Evolutionary conservation across 2,113 vertebrate species (phyloP).

Genomic region (Tonatia bakeri): DNA sequence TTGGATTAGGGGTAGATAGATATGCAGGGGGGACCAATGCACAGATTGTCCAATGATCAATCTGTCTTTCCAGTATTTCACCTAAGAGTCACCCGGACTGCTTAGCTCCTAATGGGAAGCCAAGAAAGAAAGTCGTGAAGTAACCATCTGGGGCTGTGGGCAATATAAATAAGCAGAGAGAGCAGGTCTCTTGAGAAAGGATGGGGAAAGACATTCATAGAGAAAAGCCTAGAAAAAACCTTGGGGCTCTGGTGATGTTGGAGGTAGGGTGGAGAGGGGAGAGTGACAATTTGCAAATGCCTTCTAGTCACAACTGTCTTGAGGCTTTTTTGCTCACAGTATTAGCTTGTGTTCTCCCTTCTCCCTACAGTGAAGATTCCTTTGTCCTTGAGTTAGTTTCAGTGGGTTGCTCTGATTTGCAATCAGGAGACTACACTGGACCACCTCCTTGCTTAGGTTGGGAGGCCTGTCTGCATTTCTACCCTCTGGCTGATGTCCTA

Average conservation of each 20-base stretch:
- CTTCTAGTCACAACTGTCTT: background rate
- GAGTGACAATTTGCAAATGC: rapidly evolving
- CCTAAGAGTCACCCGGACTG: background rate
- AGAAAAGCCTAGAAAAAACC: background rate
- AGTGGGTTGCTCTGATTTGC: background rate
- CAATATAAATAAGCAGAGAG: background rate
- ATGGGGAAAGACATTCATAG: background rate
- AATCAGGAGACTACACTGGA: background rate
- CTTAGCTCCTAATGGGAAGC: background rate
- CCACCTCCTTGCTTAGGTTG: background rate
- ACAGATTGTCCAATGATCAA: background rate
- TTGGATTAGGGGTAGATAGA: background rate
- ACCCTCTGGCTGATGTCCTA: background rate
- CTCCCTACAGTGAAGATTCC: background rate
- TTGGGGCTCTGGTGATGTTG: background rate
- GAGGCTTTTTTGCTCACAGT: background rate
- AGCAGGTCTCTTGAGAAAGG: background rate
- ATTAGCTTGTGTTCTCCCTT: background rate
- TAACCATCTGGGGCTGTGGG: too few relatives aligned
- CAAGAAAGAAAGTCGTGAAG: background rate
- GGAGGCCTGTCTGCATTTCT: background rate
- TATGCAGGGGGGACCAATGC: too few relatives aligned
- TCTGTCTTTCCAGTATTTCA: background rate
- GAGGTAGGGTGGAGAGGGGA: background rate
- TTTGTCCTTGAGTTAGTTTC: background rate